phyloP scores from a whole-genome alignment of 2,797 vertebrate species.

The Xenops minutus region DNA sequence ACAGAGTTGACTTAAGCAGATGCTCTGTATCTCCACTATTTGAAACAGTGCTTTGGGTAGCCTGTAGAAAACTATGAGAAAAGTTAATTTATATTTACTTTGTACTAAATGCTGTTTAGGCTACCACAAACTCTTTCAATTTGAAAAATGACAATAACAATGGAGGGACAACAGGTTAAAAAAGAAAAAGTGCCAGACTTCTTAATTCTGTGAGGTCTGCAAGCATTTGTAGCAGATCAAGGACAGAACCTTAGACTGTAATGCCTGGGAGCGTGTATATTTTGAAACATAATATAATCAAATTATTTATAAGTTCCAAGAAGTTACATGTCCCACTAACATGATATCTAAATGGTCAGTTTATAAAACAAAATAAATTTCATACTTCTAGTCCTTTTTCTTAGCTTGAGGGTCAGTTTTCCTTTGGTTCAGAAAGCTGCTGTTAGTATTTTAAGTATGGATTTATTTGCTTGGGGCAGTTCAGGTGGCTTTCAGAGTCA shows the following conservation, averaged over 20 bases:
- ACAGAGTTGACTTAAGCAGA: neutral
- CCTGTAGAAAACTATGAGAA: neutral
- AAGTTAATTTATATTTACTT: neutral
- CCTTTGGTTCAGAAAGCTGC: neutral
- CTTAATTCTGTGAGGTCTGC: neutral
- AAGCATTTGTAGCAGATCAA: neutral
- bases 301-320: neutral
- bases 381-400: neutral
- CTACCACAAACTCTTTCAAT: neutral
- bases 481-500: neutral
- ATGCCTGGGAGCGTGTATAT: neutral
- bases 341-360: neutral
- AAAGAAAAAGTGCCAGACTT: neutral
- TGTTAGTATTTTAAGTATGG: neutral
- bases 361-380: neutral
- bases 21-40: neutral
- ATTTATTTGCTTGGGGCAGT: neutral
- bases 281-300: neutral
- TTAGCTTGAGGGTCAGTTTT: neutral
- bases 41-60: neutral
- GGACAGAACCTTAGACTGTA: neutral
- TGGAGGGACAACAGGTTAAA: neutral
- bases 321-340: neutral
- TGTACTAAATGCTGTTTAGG: neutral
- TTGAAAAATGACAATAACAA: neutral